phyloP scores from a whole-genome alignment of 2,888 invertebrate genomes.

The Hypercompe scribonia region DNA sequence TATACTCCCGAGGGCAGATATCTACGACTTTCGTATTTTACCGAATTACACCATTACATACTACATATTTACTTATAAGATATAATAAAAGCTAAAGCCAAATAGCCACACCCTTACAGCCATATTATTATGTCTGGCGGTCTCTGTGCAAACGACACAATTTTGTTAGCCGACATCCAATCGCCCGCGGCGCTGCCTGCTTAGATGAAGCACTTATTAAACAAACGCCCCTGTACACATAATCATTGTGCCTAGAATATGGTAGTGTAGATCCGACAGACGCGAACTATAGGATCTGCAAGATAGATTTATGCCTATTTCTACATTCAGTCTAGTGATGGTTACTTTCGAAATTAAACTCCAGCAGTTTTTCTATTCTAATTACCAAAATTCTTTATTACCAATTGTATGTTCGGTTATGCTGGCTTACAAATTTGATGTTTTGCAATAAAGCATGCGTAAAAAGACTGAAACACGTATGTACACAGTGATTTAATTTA shows the following conservation, averaged over 20 bases:
- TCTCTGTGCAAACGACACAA: slow-evolving; percentile 61
- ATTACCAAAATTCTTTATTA: neutral
- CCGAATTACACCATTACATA: neutral
- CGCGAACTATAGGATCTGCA: neutral
- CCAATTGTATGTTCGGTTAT: neutral
- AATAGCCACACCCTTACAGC: neutral
- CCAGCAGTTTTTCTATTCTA: neutral
- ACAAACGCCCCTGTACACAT: slow-evolving; percentile 48
- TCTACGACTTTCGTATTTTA: neutral
- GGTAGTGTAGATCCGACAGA: slow-evolving; percentile 11
- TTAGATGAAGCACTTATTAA: slow-evolving; percentile 59
- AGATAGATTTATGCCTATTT: neutral
- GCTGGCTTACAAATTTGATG: neutral
- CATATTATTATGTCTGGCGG: slow-evolving; percentile 17
- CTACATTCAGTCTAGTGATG: neutral
- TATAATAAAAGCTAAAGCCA: neutral
- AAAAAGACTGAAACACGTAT: too few species aligned
- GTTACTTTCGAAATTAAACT: neutral
- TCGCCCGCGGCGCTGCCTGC: slow-evolving; percentile 58
- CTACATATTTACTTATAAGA: neutral
- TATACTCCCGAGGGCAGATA: neutral
- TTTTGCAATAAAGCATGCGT: neutral
- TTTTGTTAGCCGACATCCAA: slow-evolving; percentile 58
- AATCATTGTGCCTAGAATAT: slow-evolving; percentile 55
- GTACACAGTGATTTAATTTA: neutral